Evolutionary conservation across 1,140 invertebrate genomes (phyloP).

Genomic region (Papilio xuthus): DNA sequence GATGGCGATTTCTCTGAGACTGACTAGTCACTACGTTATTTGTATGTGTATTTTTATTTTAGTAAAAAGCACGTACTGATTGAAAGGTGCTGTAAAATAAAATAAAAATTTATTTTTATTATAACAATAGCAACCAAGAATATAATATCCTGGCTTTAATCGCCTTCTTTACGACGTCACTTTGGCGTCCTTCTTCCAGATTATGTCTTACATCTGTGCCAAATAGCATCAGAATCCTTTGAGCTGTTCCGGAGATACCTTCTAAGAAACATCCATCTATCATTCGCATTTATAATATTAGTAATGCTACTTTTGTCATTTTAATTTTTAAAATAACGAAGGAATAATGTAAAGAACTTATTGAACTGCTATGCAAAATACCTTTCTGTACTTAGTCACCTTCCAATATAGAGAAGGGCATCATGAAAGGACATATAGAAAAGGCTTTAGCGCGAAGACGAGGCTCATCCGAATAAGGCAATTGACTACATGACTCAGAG

Average conservation of each 20-base stretch:
- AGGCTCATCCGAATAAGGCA: neutral
- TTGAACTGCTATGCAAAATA: neutral
- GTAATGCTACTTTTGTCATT: neutral
- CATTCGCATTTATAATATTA: too few species aligned
- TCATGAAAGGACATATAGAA: slow-evolving; percentile 13
- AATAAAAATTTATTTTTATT: too few species aligned
- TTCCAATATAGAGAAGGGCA: slow-evolving; percentile 1
- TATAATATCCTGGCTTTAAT: too few species aligned
- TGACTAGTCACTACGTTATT: neutral
- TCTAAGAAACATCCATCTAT: too few species aligned
- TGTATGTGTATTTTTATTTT: slow-evolving; percentile 22
- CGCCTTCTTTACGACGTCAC: too few species aligned
- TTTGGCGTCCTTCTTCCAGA: too few species aligned
- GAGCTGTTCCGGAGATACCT: too few species aligned
- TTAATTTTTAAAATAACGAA: too few species aligned
- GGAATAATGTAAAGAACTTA: neutral
- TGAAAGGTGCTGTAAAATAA: too few species aligned
- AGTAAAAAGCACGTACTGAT: slow-evolving; percentile 14
- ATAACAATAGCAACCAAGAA: too few species aligned
- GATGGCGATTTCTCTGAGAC: slow-evolving; percentile 40
- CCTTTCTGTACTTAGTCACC: slow-evolving; percentile 4
- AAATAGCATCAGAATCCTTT: too few species aligned
- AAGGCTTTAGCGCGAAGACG: slow-evolving; percentile 6
- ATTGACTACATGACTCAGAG: slow-evolving; percentile 18
- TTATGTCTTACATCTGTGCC: too few species aligned